Evolutionary conservation across 2,888 invertebrate species (phyloP).

Genomic region (Prosapia bicincta): DNA sequence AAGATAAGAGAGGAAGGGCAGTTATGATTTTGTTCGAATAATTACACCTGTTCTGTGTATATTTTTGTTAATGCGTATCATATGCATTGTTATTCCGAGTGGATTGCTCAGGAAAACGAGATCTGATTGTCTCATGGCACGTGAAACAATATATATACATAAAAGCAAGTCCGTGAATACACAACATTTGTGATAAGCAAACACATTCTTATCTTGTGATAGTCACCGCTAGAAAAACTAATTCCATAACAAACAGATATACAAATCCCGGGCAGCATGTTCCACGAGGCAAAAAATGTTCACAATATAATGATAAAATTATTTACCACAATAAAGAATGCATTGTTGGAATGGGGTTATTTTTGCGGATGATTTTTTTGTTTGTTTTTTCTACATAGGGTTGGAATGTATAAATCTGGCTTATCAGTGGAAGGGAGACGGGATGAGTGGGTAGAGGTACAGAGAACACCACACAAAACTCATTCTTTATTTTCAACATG

Average conservation of each 20-base stretch:
- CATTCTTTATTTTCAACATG: constrained; percentile 33
- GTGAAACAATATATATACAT: neutral
- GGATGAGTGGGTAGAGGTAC: constrained; percentile 23
- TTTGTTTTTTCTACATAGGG: constrained; percentile 15
- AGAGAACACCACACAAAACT: constrained; percentile 27
- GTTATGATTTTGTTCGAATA: neutral
- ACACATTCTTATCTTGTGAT: neutral
- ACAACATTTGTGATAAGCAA: neutral
- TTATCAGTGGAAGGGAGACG: constrained; percentile 25
- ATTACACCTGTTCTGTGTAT: neutral
- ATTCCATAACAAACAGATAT: constrained; percentile 13
- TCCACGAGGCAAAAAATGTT: neutral
- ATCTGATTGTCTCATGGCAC: neutral
- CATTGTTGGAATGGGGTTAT: constrained; percentile 18
- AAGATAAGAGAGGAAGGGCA: neutral
- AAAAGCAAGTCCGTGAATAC: neutral
- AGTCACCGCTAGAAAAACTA: constrained; percentile 13
- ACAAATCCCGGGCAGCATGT: neutral
- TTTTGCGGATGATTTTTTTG: constrained; percentile 9
- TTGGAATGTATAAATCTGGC: constrained; percentile 33
- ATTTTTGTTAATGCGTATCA: neutral
- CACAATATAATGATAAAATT: constrained; percentile 24
- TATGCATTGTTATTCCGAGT: neutral
- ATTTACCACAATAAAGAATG: constrained; percentile 25
- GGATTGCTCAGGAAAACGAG: neutral